Conservation (phyloP, 2,888 invertebrate species). For the Loripinus fragilis region DNA sequence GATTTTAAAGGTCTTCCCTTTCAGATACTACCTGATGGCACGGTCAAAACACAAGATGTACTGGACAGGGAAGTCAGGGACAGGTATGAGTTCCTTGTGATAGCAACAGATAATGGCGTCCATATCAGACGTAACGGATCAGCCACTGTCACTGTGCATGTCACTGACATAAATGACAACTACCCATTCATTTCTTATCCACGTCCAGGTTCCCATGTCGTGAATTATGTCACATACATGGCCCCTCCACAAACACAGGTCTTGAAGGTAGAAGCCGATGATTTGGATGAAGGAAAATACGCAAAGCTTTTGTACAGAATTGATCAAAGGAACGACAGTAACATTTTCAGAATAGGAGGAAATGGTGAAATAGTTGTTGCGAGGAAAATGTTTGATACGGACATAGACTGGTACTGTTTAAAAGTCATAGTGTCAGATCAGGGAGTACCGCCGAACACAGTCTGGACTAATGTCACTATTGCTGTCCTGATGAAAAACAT, state of each 20-base stretch:
- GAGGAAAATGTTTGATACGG: constrained; percentile 49
- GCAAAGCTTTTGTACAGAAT: constrained; percentile 67
- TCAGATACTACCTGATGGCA: constrained; percentile 69
- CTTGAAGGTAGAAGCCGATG: constrained; percentile 65
- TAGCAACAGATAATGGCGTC: constrained; percentile 73
- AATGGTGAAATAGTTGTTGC: constrained; percentile 61
- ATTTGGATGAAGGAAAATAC: constrained; percentile 72
- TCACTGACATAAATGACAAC: constrained; percentile 79
- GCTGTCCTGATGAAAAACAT: constrained; percentile 63
- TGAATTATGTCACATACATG: constrained; percentile 68
- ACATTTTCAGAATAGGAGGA: constrained; percentile 62
- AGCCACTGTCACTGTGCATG: constrained; percentile 70
- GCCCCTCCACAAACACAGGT: constrained; percentile 67
- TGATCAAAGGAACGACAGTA: constrained; percentile 63
- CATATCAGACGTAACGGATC: constrained; percentile 64
- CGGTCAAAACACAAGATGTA: constrained; percentile 61
- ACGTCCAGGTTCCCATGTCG: constrained; percentile 59
- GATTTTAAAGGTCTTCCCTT: constrained; percentile 63
- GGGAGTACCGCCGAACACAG: constrained; percentile 60
- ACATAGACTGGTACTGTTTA: constrained; percentile 64
- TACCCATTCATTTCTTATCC: constrained; percentile 76
- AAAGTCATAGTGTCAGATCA: constrained; percentile 69
- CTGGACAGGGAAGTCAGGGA: constrained; percentile 72
- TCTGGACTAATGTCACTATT: constrained; percentile 55
- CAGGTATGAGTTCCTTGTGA: constrained; percentile 70